A percentile compares a stretch with the other conserved stretches of the same genome.
Conservation (phyloP, 1,140 invertebrate genomes). For the Orussus abietinus region DNA sequence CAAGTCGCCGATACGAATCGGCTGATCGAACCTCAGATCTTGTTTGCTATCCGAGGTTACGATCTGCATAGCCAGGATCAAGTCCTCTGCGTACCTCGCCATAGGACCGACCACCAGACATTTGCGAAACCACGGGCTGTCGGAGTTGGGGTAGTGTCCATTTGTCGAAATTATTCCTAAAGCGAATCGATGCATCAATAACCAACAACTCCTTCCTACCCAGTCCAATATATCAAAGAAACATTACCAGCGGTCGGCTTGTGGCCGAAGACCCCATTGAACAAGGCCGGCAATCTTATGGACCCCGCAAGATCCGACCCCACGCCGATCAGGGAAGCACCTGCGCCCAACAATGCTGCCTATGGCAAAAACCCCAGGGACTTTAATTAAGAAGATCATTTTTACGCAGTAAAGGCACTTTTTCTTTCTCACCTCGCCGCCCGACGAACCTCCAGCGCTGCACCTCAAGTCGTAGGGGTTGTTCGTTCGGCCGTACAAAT, state of each 20-base stretch:
- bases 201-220: too few relatives aligned
- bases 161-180: slow-evolving; percentile 53
- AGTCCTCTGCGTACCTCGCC: slow-evolving; percentile 72
- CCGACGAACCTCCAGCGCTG: slow-evolving; percentile 72
- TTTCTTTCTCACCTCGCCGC: slow-evolving; percentile 61
- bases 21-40: slow-evolving; percentile 49
- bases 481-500: slow-evolving; percentile 65
- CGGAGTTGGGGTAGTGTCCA: slow-evolving; percentile 58
- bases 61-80: slow-evolving; percentile 61
- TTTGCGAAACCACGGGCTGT: slow-evolving; percentile 49
- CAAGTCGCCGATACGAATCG: slow-evolving; percentile 59
- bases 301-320: slow-evolving; percentile 86
- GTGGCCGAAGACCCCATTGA: slow-evolving; percentile 84
- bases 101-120: slow-evolving; percentile 73
- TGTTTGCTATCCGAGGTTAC: slow-evolving; percentile 47
- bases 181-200: slow-evolving; percentile 11
- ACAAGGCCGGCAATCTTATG: slow-evolving; percentile 78
- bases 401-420: not conserved
- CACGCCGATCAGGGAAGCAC: slow-evolving; percentile 73
- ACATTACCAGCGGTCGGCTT: slow-evolving; percentile 69
- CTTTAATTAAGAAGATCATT: not conserved
- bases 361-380: slow-evolving; percentile 31
- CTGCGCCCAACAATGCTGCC: slow-evolving; percentile 66
- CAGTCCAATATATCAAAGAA: too few relatives aligned
- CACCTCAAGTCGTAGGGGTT: slow-evolving; percentile 73